A percentile compares a stretch with the other conserved stretches of the same genome.
phyloP scores from a whole-genome alignment of 2,113 vertebrate species.

The Prochilodus magdalenae region DNA sequence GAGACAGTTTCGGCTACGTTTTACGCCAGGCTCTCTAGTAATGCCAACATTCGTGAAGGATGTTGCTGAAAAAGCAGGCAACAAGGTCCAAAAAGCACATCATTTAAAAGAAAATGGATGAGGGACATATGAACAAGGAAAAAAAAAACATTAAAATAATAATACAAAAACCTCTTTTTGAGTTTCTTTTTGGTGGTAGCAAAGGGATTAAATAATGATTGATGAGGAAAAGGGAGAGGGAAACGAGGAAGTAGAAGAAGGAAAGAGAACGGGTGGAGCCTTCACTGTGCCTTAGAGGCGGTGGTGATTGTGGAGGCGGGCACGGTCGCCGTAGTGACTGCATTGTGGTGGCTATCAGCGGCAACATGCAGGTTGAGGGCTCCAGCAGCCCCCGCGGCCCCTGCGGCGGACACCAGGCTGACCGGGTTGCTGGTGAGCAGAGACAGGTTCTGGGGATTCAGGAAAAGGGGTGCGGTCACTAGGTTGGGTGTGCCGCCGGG shows the following conservation, averaged over 20 bases:
- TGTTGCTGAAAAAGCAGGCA: conserved; percentile 31
- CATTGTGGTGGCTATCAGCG: conserved; percentile 87
- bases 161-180: conserved; percentile 61
- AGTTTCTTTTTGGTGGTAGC: conserved; percentile 81
- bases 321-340: conserved; percentile 84
- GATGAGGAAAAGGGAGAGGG: conserved; percentile 56
- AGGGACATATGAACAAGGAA: conserved; percentile 21
- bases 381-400: conserved; percentile 81
- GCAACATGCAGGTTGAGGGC: conserved; percentile 89
- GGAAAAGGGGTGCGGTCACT: conserved; percentile 95
- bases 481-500: conserved; percentile 90
- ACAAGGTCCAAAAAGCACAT: conserved; percentile 14
- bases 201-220: conserved; percentile 76
- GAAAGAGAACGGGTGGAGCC: conserved; percentile 58
- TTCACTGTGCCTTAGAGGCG: conserved; percentile 98
- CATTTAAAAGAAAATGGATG: conserved; percentile 35
- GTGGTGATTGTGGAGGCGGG: conserved; percentile 92
- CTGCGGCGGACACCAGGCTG: conserved; percentile 92
- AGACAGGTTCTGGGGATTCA: conserved; percentile 98
- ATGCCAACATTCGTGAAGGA: conserved; percentile 46
- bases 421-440: conserved; percentile 98
- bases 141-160: conserved; percentile 34
- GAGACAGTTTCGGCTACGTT: conserved; percentile 39
- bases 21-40: conserved; percentile 50
- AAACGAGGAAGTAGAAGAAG: conserved; percentile 41